Evolutionary conservation across 2,888 invertebrate genomes (phyloP), one percentile per base, ranked within the genome.

Genomic region (Clunio marinus): DNA sequence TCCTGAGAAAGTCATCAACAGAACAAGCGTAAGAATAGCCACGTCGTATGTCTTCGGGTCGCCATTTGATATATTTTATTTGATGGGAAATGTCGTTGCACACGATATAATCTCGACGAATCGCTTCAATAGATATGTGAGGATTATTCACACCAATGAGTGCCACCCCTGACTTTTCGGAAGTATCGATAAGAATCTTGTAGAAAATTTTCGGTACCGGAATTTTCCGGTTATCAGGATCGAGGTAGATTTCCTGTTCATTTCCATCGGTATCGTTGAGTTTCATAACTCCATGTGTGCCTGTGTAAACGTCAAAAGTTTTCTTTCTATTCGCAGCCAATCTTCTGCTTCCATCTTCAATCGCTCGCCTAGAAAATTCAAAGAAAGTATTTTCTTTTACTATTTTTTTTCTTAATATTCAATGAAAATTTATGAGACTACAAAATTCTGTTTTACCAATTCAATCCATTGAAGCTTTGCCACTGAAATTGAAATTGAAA

Each of bases 121-220:
- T 76, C 68, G 77, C 72, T 5, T 70, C 46, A 15, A 74, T 69
- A 1, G 74, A 74, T 28, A 73, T 72, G 70, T 75, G 73, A 1
- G 77, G 76, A 75, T 78, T 76, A 73, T 78, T 78, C 1, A 75
- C 75, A 1, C 83, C 83, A 13, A 86, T 72, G 62, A 86, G 78
- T 10, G 82, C 85, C 20, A 83, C 77, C 1, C 83, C 85, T 17
- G 76, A 74, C 24, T 78, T 72, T 0, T 74, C 76, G 0, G 70
- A 70, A 1, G 80, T 78, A 68, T 84, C 80, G 70, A 83, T 81
- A 10, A 84, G 75, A 0, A 84, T 79, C 72, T 84, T 84, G 81
- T 83, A 86, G 70, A 78, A 83, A 13, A 83, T 69, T 72, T 77
- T 78, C 1, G 85, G 84, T 7, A 84, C 82, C 0, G 84, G 83